Evolutionary conservation across 2,888 invertebrate species (phyloP).

Genomic region (Sceliomorpha sp.): DNA sequence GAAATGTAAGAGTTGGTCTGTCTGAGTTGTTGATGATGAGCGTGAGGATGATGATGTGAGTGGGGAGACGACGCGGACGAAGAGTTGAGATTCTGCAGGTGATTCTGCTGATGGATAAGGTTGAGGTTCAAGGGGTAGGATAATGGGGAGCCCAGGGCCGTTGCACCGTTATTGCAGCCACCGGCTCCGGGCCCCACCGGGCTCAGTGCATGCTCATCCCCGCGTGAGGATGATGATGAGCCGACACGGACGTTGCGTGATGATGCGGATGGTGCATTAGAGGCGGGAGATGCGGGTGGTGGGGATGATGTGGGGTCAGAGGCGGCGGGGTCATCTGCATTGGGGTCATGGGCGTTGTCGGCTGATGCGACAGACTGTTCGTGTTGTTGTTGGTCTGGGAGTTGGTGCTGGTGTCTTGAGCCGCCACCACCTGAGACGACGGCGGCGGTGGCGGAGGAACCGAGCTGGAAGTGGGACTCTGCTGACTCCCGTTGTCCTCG

Average conservation of each 20-base stretch:
- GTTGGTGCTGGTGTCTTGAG: conserved; percentile 75
- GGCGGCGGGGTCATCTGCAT: conserved; percentile 81
- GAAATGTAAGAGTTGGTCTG: conserved; percentile 72
- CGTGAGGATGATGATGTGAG: conserved; percentile 59
- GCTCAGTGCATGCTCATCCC: conserved; percentile 87
- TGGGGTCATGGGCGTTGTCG: conserved; percentile 82
- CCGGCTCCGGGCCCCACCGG: conserved; percentile 85
- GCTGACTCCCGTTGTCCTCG: conserved; percentile 87
- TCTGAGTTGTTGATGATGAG: conserved; percentile 69
- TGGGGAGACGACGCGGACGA: conserved; percentile 41
- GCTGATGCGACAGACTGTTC: conserved; percentile 78
- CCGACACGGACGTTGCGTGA: conserved; percentile 78
- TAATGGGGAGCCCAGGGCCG: conserved; percentile 79
- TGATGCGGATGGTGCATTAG: conserved; percentile 82
- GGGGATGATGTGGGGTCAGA: conserved; percentile 83
- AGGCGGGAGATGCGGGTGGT: conserved; percentile 84
- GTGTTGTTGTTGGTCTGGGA: conserved; percentile 72
- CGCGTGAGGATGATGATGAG: conserved; percentile 80
- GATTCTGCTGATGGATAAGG: conserved; percentile 69
- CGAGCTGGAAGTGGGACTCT: conserved; percentile 80
- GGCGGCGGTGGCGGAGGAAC: conserved; percentile 71
- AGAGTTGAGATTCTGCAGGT: conserved; percentile 65
- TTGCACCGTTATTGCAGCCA: conserved; percentile 76
- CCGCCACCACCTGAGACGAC: conserved; percentile 70
- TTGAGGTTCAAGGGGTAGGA: conserved; percentile 79